A percentile compares a stretch with the other conserved stretches of the same genome.
These are phyloP conservation scores for Copsychus sechellarum DNA, from an alignment of 2,113 vertebrate genomes.

Conservation along the genomic window DNA sequence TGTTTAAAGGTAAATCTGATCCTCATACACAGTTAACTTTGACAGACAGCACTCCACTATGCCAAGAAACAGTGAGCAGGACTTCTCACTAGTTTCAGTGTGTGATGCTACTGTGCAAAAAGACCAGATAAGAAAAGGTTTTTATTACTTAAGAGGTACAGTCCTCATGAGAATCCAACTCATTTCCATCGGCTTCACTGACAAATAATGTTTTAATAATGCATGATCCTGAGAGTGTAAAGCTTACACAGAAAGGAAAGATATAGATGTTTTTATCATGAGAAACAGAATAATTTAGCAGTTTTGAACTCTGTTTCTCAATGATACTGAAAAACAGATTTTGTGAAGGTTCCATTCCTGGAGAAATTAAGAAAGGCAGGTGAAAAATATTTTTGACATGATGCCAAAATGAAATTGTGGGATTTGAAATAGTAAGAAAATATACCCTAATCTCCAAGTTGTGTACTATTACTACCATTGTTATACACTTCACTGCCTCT, in stretches of 20 bases:
- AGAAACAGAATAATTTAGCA: neutral
- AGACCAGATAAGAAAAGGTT: neutral
- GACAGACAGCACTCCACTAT: neutral
- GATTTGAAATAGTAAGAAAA: neutral
- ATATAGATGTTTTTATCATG: neutral
- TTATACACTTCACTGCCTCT: neutral
- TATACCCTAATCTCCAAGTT: neutral
- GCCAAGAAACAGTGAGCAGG: neutral
- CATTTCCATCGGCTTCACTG: constrained; percentile 2
- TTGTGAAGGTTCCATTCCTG: neutral
- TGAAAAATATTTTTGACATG: neutral
- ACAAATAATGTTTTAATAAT: constrained; percentile 39
- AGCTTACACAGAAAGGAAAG: neutral
- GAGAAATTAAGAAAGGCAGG: neutral
- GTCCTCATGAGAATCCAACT: neutral
- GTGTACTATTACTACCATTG: neutral
- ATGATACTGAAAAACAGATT: neutral
- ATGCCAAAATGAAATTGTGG: neutral
- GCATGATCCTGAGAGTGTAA: neutral
- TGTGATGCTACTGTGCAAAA: neutral
- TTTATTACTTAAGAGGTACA: neutral
- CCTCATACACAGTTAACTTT: neutral
- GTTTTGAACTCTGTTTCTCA: neutral
- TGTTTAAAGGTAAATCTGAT: neutral
- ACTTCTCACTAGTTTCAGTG: neutral